Base-by-base conservation (phyloP, 2,113 vertebrate species). In the Muntiacus muntjak region DNA sequence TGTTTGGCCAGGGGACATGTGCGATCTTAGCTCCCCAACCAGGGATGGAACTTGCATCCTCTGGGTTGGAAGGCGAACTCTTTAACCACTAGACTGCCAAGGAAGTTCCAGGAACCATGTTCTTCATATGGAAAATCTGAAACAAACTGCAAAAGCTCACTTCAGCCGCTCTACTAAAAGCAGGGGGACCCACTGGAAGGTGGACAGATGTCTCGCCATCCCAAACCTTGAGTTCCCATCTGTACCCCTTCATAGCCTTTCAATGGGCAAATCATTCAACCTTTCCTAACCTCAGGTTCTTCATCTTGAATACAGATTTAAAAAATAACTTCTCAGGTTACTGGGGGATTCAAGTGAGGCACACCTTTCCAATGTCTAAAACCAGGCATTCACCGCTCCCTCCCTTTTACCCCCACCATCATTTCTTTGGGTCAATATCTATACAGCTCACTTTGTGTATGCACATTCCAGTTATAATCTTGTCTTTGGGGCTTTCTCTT, bases 241-340 rank as follows among this genome's bases (percentile, higher is more conserved):
- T n/a, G 36, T 5, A 12, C 50, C 21, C 52, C 7, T 4, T 67
- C 10, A 25, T 16, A 47, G 60, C 36, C 9, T 62, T 71, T 36
- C 81, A 50, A 10, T 15, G 36, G 16, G 43, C 45, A 67, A 87
- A 83, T 57, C 57, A 52, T 7, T 23, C 12, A 47, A 14, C 25
- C 14, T 14, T 84, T 88, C 52, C 25, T 52, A 79, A 25, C 28
- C 23, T 71, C n/a, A 52, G 36, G 36, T 47, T 60, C 43, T 64
- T 94, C 74, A 28, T 57, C 71, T 62, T 13, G 10, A n/a, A 92
- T 83, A 91, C 23, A 25, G 30, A 74, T 52, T 92, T 83, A 57
- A 62, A 62, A 89, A 64, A 52, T 43, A 64, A 54, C 43, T 23
- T 17, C 62, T 3, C 55, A 21, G 43, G 52, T 47, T 57, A 67